Conservation (phyloP, 2,888 invertebrate genomes). For the Tolmerus cingulatus region DNA sequence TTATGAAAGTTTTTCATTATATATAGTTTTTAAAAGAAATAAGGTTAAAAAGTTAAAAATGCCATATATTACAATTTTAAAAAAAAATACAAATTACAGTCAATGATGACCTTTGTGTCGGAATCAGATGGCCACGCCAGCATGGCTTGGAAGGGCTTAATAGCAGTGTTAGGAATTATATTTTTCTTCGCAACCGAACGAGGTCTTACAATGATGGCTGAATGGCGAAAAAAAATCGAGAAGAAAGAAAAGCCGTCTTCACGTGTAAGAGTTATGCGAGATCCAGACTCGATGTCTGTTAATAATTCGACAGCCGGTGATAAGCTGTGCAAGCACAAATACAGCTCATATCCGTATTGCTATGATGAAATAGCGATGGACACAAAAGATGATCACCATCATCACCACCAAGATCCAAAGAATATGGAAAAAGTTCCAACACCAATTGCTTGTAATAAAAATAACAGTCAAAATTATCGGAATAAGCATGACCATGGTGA, state of each 20-base stretch:
- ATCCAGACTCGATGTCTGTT: slow-evolving; percentile 64
- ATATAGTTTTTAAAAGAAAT: too few relatives aligned
- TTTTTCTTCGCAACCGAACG: slow-evolving; percentile 91
- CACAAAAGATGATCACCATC: slow-evolving; percentile 44
- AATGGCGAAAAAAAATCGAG: slow-evolving; percentile 80
- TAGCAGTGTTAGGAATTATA: slow-evolving; percentile 75
- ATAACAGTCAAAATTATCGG: slow-evolving; percentile 23
- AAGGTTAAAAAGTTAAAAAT: too few relatives aligned
- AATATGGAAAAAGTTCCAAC: slow-evolving; percentile 39
- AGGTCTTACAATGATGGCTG: slow-evolving; percentile 78
- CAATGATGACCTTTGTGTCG: slow-evolving; percentile 63
- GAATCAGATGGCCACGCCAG: slow-evolving; percentile 68
- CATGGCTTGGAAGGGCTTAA: slow-evolving; percentile 86
- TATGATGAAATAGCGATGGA: slow-evolving; percentile 81
- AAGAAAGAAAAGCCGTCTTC: slow-evolving; percentile 74
- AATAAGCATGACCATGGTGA: slow-evolving; percentile 50
- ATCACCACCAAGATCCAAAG: slow-evolving; percentile 43
- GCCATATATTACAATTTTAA: too few relatives aligned
- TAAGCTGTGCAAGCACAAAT: slow-evolving; percentile 86
- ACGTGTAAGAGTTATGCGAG: slow-evolving; percentile 77
- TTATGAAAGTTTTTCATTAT: too few relatives aligned
- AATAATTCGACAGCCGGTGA: slow-evolving; percentile 61
- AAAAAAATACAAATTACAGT: slow-evolving; percentile 53
- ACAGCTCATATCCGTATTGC: slow-evolving; percentile 88
- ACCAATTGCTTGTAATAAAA: slow-evolving; percentile 43